A percentile compares a stretch with the other conserved stretches of the same genome.
These are phyloP conservation scores for Halictus rubicundus DNA, from an alignment of 1,140 invertebrate genomes.

Conservation along the genomic window DNA sequence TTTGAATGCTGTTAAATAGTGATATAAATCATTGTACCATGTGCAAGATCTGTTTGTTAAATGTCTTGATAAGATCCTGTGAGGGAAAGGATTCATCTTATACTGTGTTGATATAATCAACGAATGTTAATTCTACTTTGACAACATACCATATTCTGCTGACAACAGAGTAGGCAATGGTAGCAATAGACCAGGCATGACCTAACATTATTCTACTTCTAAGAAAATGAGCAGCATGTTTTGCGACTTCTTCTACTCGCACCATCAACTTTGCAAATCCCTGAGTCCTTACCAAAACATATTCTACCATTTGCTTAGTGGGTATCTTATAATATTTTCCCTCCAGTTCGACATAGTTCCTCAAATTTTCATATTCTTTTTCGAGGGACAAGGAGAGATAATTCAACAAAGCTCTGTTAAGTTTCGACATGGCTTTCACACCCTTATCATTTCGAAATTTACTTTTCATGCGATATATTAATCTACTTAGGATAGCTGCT, in stretches of 20 bases:
- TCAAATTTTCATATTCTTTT: constrained; percentile 72
- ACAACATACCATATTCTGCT: constrained; percentile 81
- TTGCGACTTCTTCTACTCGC: constrained; percentile 79
- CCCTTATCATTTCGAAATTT: constrained; percentile 84
- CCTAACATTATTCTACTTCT: constrained; percentile 80
- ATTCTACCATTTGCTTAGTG: constrained; percentile 83
- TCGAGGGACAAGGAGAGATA: constrained; percentile 79
- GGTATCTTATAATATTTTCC: constrained; percentile 75
- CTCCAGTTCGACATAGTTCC: constrained; percentile 73
- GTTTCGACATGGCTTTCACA: constrained; percentile 81
- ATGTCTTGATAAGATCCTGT: constrained; percentile 76
- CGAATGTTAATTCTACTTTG: background rate
- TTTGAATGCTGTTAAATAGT: constrained; percentile 75
- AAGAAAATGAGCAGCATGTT: constrained; percentile 79
- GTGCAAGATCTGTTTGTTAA: constrained; percentile 79
- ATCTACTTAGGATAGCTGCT: constrained; percentile 81
- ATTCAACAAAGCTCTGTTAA: constrained; percentile 81
- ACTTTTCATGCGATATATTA: constrained; percentile 83
- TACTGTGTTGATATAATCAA: background rate
- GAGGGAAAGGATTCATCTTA: constrained; percentile 12
- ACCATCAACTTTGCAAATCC: constrained; percentile 82
- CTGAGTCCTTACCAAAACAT: constrained; percentile 81
- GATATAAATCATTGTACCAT: constrained; percentile 81
- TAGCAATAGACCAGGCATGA: constrained; percentile 81
- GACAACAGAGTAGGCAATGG: constrained; percentile 81